Conservation (phyloP, 2,888 invertebrate genomes). For the Eupithecia centaureata region DNA sequence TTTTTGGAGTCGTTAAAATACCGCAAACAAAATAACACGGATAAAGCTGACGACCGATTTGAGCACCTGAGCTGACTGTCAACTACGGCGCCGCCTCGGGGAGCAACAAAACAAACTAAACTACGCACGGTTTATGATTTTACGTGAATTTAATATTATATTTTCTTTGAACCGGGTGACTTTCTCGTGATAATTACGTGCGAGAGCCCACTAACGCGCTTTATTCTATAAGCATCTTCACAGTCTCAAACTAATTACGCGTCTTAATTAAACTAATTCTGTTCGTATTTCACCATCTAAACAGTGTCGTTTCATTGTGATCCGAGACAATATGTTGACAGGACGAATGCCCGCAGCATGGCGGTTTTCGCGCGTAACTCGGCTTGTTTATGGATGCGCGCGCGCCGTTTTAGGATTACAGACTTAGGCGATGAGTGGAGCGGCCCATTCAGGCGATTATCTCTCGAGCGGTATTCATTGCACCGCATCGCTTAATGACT, state of each 20-base stretch:
- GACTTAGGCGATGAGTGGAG: constrained; percentile 79
- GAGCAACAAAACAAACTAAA: constrained; percentile 53
- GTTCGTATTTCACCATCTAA: constrained; percentile 76
- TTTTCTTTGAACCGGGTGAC: constrained; percentile 62
- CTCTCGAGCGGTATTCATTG: constrained; percentile 71
- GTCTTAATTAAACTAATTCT: constrained; percentile 79
- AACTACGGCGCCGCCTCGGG: constrained; percentile 38
- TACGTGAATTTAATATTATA: constrained; percentile 55
- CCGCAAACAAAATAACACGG: constrained; percentile 68
- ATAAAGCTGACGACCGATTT: constrained; percentile 52
- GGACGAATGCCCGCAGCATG: constrained; percentile 79
- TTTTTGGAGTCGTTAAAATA: constrained; percentile 68
- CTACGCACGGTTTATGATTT: constrained; percentile 44
- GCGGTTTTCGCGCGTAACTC: constrained; percentile 79
- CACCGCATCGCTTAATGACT: constrained; percentile 69
- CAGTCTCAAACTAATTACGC: constrained; percentile 73
- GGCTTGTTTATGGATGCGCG: constrained; percentile 76
- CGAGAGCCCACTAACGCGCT: constrained; percentile 54
- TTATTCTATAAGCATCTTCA: constrained; percentile 60
- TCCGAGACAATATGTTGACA: constrained; percentile 82
- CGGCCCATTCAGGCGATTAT: constrained; percentile 78
- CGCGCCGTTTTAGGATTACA: constrained; percentile 77
- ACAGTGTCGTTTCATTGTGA: constrained; percentile 76
- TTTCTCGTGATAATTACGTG: constrained; percentile 56
- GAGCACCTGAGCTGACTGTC: constrained; percentile 47